Evolutionary conservation across 2,797 vertebrate species (phyloP).

Genomic region (Sciurus vulgaris): DNA sequence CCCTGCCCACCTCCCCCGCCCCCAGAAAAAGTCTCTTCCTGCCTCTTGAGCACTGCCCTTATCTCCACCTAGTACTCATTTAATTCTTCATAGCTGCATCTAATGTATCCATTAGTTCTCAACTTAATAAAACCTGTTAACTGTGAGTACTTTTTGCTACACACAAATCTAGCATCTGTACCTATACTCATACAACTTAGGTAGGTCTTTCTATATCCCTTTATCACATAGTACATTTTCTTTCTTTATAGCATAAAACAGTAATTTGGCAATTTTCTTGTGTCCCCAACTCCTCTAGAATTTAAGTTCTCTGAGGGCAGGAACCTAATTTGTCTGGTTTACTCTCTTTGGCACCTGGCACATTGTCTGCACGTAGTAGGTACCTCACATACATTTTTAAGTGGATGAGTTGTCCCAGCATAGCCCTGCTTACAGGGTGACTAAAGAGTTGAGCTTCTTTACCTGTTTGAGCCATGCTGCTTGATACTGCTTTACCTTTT

Average conservation of each 20-base stretch:
- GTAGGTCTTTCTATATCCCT: background rate
- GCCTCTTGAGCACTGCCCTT: background rate
- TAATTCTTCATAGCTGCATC: background rate
- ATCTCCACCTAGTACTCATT: background rate
- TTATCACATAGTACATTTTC: constrained; percentile 26
- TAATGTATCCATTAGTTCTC: background rate
- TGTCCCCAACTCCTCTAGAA: background rate
- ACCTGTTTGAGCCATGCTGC: constrained; percentile 39
- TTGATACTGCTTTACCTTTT: constrained; percentile 70
- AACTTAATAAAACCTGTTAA: constrained; percentile 20
- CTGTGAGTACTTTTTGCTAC: constrained; percentile 49
- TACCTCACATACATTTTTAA: background rate
- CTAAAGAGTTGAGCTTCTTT: constrained; percentile 37
- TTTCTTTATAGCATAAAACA: constrained; percentile 32
- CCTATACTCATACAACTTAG: background rate
- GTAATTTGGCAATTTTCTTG: constrained; percentile 46
- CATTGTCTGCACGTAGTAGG: background rate
- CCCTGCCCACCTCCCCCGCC: constrained; percentile 20
- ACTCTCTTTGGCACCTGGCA: background rate
- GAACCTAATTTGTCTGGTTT: constrained; percentile 11
- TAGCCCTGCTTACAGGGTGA: background rate
- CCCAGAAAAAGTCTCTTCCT: background rate
- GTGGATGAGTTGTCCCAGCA: constrained; percentile 3
- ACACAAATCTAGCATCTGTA: background rate
- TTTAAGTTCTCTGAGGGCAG: constrained; percentile 42